A percentile compares a stretch with the other conserved stretches of the same genome.
Conservation (phyloP, 1,140 invertebrate species). For the Penaeus chinensis region DNA sequence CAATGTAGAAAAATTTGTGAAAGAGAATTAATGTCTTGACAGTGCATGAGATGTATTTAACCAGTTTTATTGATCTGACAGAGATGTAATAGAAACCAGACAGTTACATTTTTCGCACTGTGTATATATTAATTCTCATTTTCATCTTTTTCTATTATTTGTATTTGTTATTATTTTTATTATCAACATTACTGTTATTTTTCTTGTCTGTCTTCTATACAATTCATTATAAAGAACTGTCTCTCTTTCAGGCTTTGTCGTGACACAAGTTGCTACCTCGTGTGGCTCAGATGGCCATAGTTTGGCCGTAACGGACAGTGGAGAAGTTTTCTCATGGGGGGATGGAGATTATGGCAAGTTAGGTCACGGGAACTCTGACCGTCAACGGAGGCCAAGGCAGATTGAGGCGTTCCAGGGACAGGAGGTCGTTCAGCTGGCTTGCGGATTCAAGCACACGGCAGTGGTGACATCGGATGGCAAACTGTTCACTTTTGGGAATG, state of each 20-base stretch:
- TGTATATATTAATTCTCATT: too few relatives aligned
- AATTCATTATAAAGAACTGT: background rate
- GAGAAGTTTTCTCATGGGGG: constrained; percentile 75
- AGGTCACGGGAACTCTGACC: constrained; percentile 77
- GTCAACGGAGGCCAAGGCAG: constrained; percentile 75
- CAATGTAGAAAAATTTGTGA: too few relatives aligned
- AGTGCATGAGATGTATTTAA: too few relatives aligned
- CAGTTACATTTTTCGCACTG: too few relatives aligned
- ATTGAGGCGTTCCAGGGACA: constrained; percentile 77
- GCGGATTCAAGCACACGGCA: constrained; percentile 79
- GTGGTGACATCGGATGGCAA: constrained; percentile 77
- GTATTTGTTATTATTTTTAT: too few relatives aligned
- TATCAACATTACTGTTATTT: too few relatives aligned
- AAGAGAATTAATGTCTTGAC: too few relatives aligned
- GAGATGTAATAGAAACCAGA: too few relatives aligned
- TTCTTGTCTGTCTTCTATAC: too few relatives aligned
- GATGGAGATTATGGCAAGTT: constrained; percentile 77
- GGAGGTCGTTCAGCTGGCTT: constrained; percentile 74
- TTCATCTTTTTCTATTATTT: too few relatives aligned
- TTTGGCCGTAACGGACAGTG: constrained; percentile 74
- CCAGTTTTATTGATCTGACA: too few relatives aligned
- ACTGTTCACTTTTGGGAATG: constrained; percentile 78
- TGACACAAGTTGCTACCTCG: constrained; percentile 75
- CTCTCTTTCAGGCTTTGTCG: constrained; percentile 73
- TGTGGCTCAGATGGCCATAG: constrained; percentile 76